Evolutionary conservation across 53 echinoderm and acorn worm species (phyloP), one percentile per base, ranked within the genome.

Genomic region (Hippasteria phrygiana): DNA sequence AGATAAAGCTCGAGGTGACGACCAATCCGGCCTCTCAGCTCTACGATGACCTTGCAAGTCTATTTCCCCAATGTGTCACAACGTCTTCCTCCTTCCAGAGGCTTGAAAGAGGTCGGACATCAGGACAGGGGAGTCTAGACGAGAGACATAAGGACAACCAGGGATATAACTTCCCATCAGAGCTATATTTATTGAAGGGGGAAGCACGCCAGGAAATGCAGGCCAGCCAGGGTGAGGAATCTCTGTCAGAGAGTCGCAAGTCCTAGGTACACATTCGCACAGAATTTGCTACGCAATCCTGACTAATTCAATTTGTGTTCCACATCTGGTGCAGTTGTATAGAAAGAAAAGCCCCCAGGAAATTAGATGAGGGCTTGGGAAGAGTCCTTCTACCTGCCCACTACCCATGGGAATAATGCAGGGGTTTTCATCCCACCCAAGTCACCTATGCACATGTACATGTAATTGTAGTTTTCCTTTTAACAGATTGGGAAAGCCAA

Each of bases 111-210:
- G 10, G 0, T 20, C 7, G 20, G 32, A 81, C 43, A 59, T 4
- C 64, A 81, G 81, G 81, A 81, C 81, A 14, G 12, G 2, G 0
- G 71, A 85, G 85, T 85, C 85, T 85, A 85, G 85, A 85, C 85
- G 39, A 40, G 20, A 45, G 47, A 45, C 36, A 41, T 22, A 41
- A 24, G 20, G 36, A 33, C 18, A 43, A 31, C 11, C 2, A 43
- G 41, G 43, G 7, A 73, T n/a, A 85, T 70, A 48, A 71, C 45
- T 51, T 85, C 85, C 71, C 69, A 70, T 18, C 11, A 53, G 50
- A 13, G 37, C 48, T 85, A n/a, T n/a, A 85, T 85, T 70, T 85
- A 85, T 85, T 70, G 85, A 13, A 51, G 47, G 12, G 41, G 85
- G 71, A 64, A 66, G 45, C 83, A 27, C 0, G 45, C 43, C 46